Conservation (phyloP, 2,797 vertebrate genomes). For the Ciconia nigra region DNA sequence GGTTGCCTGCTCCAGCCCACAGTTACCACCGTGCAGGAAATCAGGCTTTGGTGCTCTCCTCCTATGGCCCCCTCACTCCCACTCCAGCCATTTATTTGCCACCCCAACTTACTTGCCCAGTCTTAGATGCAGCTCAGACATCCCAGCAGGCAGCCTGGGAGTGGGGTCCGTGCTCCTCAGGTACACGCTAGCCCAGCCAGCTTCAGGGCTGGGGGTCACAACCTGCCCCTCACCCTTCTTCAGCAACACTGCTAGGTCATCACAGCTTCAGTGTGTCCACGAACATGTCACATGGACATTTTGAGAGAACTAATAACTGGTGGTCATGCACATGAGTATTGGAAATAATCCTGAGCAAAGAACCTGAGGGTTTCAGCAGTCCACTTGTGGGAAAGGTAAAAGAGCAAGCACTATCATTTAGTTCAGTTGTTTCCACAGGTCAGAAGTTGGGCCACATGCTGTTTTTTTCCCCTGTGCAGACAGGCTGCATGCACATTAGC, state of each 20-base stretch:
- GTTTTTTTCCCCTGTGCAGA: not conserved
- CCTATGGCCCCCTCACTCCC: not conserved
- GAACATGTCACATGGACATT: not conserved
- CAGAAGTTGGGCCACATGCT: not conserved
- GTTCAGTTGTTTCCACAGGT: not conserved
- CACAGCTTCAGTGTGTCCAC: not conserved
- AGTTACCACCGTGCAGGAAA: not conserved
- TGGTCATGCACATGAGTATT: not conserved
- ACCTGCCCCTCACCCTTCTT: not conserved
- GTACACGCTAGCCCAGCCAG: rapidly evolving
- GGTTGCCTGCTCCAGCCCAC: not conserved
- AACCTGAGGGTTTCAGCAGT: not conserved
- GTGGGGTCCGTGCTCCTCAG: not conserved
- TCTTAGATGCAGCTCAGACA: not conserved
- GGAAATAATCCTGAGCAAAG: not conserved
- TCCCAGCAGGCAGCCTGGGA: not conserved
- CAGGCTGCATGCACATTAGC: not conserved
- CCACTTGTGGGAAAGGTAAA: not conserved
- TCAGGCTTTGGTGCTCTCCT: not conserved
- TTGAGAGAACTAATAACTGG: not conserved
- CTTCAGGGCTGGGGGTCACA: not conserved
- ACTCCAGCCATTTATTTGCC: not conserved
- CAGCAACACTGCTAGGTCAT: not conserved
- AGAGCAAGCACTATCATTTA: not conserved
- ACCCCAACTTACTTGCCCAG: not conserved